Percentiles rank a stretch among this genome's conserved stretches.
These are phyloP conservation scores for Psilopogon haemacephalus DNA, from an alignment of 2,113 vertebrate species.

Conservation along the genomic window DNA sequence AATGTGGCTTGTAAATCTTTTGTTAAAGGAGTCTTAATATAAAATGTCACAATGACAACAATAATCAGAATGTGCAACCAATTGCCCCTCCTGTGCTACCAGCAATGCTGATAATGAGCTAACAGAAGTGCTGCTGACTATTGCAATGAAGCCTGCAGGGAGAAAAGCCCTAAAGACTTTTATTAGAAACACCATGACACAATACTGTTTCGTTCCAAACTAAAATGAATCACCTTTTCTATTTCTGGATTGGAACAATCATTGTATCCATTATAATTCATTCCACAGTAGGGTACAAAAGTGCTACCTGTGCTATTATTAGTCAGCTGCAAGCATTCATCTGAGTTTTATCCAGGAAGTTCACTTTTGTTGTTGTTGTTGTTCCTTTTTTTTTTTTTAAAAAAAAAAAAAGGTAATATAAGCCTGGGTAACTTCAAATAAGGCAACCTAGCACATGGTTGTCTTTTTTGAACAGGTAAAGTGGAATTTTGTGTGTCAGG, in stretches of 20 bases:
- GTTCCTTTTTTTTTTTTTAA: no score
- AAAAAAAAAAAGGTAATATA: background rate
- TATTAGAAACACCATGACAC: constrained; percentile 24
- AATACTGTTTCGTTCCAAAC: constrained; percentile 40
- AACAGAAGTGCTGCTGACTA: constrained; percentile 44
- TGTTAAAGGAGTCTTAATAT: constrained; percentile 19
- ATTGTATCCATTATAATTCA: background rate
- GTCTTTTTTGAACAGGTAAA: background rate
- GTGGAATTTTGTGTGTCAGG: background rate
- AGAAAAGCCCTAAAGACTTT: constrained; percentile 42
- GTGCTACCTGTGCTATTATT: background rate
- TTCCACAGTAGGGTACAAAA: background rate
- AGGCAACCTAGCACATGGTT: background rate
- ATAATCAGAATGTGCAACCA: constrained; percentile 46
- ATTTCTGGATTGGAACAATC: background rate
- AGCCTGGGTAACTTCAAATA: background rate
- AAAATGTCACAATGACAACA: constrained; percentile 34
- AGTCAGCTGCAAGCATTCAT: background rate
- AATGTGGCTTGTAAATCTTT: constrained; percentile 1
- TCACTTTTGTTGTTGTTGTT: background rate
- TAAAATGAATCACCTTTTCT: constrained; percentile 65
- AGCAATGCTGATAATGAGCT: constrained; percentile 62
- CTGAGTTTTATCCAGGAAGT: background rate
- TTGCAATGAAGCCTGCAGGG: constrained; percentile 26
- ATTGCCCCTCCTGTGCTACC: background rate